A percentile compares a stretch with the other conserved stretches of the same genome.
phyloP scores from a whole-genome alignment of 2,113 vertebrate species.

The Ochotona princeps region DNA sequence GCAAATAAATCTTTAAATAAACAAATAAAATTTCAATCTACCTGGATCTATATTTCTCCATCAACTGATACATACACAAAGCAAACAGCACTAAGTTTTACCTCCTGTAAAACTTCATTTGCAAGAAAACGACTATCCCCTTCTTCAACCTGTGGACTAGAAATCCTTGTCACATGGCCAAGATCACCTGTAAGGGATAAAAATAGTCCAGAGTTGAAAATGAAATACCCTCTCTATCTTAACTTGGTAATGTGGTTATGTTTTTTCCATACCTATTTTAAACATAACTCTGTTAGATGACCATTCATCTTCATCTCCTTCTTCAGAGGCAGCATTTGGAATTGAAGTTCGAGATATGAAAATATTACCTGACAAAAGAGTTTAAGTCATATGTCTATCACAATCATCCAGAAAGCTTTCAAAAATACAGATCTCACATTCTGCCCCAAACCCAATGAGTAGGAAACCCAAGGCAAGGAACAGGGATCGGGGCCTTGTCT shows the following conservation, averaged over 20 bases:
- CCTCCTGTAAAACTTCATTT: slow-evolving; percentile 98
- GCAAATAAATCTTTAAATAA: no score
- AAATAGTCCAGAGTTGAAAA: slow-evolving; percentile 51
- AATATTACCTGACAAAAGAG: slow-evolving; percentile 93
- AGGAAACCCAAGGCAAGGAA: neutral
- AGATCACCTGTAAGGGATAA: slow-evolving; percentile 92
- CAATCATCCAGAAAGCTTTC: slow-evolving; percentile 37
- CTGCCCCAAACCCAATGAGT: neutral
- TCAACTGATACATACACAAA: neutral
- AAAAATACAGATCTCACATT: neutral
- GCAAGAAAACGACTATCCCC: slow-evolving; percentile 97
- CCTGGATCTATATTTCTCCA: slow-evolving; percentile 9
- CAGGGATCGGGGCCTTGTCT: neutral
- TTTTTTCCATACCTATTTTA: slow-evolving; percentile 93
- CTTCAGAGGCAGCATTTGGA: slow-evolving; percentile 88
- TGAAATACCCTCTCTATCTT: slow-evolving; percentile 3
- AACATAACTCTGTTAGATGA: slow-evolving; percentile 91
- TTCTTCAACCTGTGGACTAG: slow-evolving; percentile 97
- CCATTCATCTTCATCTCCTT: slow-evolving; percentile 94
- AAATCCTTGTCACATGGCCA: slow-evolving; percentile 96
- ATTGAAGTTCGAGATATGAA: slow-evolving; percentile 95
- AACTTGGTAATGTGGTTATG: slow-evolving; percentile 6
- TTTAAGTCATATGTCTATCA: slow-evolving; percentile 2
- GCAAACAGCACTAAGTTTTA: slow-evolving; percentile 76
- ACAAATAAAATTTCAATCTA: slow-evolving; percentile 41